Evolutionary conservation across 2,113 vertebrate genomes (phyloP).

Genomic region (Equus quagga): DNA sequence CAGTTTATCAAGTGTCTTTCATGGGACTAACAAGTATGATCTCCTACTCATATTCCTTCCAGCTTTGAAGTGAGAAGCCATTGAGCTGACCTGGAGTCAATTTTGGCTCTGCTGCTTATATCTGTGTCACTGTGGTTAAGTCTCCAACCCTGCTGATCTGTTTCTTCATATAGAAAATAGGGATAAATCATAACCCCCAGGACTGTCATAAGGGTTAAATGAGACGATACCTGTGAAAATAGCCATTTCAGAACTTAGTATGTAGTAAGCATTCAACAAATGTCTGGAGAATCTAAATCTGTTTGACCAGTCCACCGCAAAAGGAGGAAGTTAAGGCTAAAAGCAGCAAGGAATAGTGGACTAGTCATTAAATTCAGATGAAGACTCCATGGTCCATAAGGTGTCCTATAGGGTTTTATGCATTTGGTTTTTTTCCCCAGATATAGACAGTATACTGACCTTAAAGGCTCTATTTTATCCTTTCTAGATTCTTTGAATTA

Average conservation of each 20-base stretch:
- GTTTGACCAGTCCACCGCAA: not conserved
- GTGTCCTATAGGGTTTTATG: not conserved
- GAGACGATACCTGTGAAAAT: not conserved
- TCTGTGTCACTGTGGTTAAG: not conserved
- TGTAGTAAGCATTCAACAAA: not conserved
- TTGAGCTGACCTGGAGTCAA: not conserved
- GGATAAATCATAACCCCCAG: not conserved
- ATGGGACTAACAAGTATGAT: not conserved
- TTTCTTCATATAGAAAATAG: slow-evolving; percentile 6
- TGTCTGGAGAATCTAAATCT: slow-evolving; percentile 10
- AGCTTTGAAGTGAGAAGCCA: not conserved
- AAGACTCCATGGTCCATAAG: not conserved
- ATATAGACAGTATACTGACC: not conserved
- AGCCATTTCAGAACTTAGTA: slow-evolving; percentile 20
- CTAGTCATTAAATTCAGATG: not conserved
- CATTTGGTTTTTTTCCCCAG: not conserved
- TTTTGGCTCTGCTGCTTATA: not conserved
- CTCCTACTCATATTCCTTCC: not conserved
- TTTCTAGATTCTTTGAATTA: slow-evolving; percentile 7
- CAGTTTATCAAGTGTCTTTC: slow-evolving; percentile 6
- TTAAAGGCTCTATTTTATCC: slow-evolving; percentile 12
- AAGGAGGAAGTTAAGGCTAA: slow-evolving; percentile 18
- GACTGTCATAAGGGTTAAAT: not conserved
- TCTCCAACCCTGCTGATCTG: not conserved
- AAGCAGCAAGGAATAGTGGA: not conserved